Conservation (phyloP, 2,888 invertebrate species). For the Rosalia funebris region DNA sequence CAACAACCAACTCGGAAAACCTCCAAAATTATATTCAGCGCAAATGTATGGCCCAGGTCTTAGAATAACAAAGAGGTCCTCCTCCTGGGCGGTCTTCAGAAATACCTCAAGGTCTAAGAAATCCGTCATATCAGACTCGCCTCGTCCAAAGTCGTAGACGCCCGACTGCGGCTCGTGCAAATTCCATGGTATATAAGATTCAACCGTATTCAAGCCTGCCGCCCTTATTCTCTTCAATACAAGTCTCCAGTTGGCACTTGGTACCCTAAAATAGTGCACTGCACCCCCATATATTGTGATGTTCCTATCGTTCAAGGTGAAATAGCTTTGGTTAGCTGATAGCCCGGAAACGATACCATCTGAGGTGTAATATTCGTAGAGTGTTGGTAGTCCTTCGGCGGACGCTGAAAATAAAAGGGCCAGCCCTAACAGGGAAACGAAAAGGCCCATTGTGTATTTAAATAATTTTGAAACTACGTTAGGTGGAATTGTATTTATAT, state of each 20-base stretch:
- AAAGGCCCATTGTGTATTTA: no score
- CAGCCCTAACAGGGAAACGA: no score
- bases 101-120: constrained; percentile 71
- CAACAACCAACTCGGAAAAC: constrained; percentile 56
- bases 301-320: constrained; percentile 62
- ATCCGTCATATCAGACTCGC: constrained; percentile 65
- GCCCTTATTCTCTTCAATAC: constrained; percentile 79
- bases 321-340: constrained; percentile 52
- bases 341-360: constrained; percentile 57
- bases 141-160: constrained; percentile 71
- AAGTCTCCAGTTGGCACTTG: constrained; percentile 81
- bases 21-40: constrained; percentile 81
- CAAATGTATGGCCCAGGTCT: constrained; percentile 93
- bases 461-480: no score
- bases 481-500: no score
- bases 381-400: constrained; percentile 43
- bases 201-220: constrained; percentile 86
- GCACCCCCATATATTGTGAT: constrained; percentile 66
- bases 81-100: constrained; percentile 77
- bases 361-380: constrained; percentile 64
- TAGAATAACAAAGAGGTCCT: constrained; percentile 81
- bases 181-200: constrained; percentile 89
- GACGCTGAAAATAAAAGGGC: background rate
- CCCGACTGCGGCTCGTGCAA: constrained; percentile 85
- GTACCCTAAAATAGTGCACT: constrained; percentile 87